Evolutionary conservation across 2,113 vertebrate species (phyloP), one percentile per base, ranked within the genome.

Genomic region (Anarrhichthys ocellatus): DNA sequence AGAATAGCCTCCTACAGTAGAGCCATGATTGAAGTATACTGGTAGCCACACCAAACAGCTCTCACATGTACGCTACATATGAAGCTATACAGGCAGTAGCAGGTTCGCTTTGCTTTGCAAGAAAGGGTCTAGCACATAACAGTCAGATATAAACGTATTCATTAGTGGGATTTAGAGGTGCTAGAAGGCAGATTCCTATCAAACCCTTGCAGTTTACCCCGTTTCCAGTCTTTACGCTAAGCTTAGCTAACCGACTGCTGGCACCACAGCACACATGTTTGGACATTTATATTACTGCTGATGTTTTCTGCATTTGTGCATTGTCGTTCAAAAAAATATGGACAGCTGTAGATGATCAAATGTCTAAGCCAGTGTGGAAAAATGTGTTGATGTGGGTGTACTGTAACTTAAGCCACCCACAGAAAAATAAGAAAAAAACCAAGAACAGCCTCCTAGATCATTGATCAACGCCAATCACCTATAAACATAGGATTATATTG

Each of bases 1-100:
- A 75, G 52, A 88, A 88, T 78, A 88, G 74, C 62, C 71, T 79
- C 34, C 58, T 9, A 62, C 32, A 85, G 78, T 36, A 13, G 34
- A 64, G 62, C 62, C 62, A n/a, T 11, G 62, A 64, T 38, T 62
- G 62, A 38, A 61, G 58, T 32, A 38, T 11, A 5, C 61, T 5
- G 34, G 61, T 38, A 36, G 38, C 32, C 3, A 36, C 61, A 38
- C 17, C 61, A 38, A 63, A 63, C 32, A 32, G 58, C 27, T 56
- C n/a, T 56, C 54, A 61, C 58, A 17, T 61, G 58, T 15, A 17
- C 14, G n/a, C 56, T 59, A 15, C 15, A 56, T 24, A 24, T 56
- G n/a, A 56, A 56, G 9, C n/a, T 13, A 29, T 29, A 56, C 54
- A 52, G 20, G 50, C 50, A 24, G 54, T 56, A 56, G 9, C n/a